Evolutionary conservation across 2,113 vertebrate species (phyloP).

Genomic region (Peromyscus californicus): DNA sequence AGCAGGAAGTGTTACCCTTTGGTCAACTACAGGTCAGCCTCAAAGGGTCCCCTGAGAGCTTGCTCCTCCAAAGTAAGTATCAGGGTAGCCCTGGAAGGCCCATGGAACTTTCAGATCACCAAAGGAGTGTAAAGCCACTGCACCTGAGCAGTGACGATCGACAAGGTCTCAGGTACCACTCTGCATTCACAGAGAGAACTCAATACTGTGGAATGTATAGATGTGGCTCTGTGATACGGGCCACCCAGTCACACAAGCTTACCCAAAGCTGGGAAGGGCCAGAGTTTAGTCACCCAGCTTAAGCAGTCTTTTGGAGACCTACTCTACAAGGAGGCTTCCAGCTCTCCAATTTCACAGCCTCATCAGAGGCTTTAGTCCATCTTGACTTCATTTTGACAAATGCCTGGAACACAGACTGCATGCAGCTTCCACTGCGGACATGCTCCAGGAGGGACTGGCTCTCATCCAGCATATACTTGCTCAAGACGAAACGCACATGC

Average conservation of each 20-base stretch:
- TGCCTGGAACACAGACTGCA: slow-evolving; percentile 23
- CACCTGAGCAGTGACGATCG: not conserved
- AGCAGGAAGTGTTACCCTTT: not conserved
- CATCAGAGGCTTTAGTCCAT: not conserved
- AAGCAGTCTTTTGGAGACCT: slow-evolving; percentile 30
- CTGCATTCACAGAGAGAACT: not conserved
- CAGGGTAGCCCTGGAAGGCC: not conserved
- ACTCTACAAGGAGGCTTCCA: slow-evolving; percentile 21
- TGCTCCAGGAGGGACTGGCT: not conserved
- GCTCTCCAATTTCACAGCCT: slow-evolving; percentile 6
- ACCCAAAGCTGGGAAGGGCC: not conserved
- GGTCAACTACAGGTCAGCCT: not conserved
- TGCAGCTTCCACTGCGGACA: not conserved
- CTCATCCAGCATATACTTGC: not conserved
- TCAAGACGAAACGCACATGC: not conserved
- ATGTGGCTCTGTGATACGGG: not conserved
- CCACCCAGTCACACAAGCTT: not conserved
- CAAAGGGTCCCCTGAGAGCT: not conserved
- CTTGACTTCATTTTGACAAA: slow-evolving; percentile 33
- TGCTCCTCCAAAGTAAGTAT: not conserved
- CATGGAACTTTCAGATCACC: not conserved
- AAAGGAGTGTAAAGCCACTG: not conserved
- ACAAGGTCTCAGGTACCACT: not conserved
- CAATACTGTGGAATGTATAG: not conserved
- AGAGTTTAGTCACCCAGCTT: slow-evolving; percentile 32